phyloP scores from a whole-genome alignment of 2,113 vertebrate genomes.

The Numida meleagris region DNA sequence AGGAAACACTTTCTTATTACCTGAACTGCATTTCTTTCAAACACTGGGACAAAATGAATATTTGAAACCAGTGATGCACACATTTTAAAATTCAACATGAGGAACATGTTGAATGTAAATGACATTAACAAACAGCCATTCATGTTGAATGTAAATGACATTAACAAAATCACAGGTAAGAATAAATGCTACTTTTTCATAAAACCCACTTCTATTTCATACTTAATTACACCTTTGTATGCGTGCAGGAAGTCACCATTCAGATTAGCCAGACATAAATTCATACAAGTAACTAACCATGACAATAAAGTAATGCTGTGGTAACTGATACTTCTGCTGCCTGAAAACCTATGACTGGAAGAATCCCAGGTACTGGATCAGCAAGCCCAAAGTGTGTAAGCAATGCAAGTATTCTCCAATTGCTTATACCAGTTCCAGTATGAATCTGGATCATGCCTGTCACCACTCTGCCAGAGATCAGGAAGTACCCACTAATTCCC shows the following conservation, averaged over 20 bases:
- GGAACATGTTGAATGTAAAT: background rate
- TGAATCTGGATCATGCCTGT: background rate
- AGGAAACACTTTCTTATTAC: background rate
- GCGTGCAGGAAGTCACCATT: background rate
- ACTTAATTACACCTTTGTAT: slow-evolving; percentile 22
- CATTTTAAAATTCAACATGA: background rate
- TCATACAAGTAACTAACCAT: slow-evolving; percentile 9
- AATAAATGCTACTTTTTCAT: background rate
- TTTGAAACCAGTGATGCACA: background rate
- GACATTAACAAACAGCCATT: background rate
- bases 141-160: background rate
- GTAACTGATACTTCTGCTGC: slow-evolving; percentile 2
- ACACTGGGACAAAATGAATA: background rate
- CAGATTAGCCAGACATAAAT: background rate
- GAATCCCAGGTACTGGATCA: slow-evolving; percentile 21
- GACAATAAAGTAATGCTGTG: slow-evolving; percentile 10
- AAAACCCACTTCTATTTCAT: background rate
- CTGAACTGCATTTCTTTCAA: background rate
- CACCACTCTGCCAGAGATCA: background rate
- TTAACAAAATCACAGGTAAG: background rate
- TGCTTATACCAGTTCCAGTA: background rate
- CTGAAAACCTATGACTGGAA: background rate
- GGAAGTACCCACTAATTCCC: background rate
- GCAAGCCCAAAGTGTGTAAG: background rate
- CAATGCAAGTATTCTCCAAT: background rate